Percentiles rank a stretch among this genome's conserved stretches.
Conservation (phyloP, 2,113 vertebrate species). For the Microcebus ravelobensis region DNA sequence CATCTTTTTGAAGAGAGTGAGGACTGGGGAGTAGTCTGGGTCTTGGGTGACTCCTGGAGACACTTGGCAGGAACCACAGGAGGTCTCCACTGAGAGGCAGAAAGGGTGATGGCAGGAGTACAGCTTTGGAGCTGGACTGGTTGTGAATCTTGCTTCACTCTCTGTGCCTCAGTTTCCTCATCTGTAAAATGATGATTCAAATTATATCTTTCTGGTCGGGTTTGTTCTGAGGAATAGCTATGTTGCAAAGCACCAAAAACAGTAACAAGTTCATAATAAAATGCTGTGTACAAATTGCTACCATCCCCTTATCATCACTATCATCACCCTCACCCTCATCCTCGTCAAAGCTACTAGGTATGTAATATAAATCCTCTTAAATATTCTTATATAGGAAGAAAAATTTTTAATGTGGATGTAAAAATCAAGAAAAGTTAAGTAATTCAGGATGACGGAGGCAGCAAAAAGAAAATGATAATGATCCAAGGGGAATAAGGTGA, state of each 20-base stretch:
- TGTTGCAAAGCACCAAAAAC: not conserved
- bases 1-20: not conserved
- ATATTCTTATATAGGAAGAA: not conserved
- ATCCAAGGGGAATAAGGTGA: no score
- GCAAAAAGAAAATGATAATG: not conserved
- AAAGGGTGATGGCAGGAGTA: rapidly evolving
- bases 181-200: no score
- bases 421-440: not conserved
- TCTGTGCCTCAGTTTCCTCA: not conserved
- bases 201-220: rapidly evolving
- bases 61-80: not conserved
- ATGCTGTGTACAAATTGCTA: not conserved
- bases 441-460: not conserved
- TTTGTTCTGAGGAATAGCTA: not conserved
- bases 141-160: not conserved
- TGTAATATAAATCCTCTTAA: no score
- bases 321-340: no score
- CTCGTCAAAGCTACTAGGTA: not conserved
- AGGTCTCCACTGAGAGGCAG: not conserved
- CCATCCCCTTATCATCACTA: rapidly evolving
- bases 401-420: not conserved
- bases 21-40: rapidly evolving
- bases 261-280: rapidly evolving
- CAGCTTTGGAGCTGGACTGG: not conserved
- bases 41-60: rapidly evolving